Evolutionary conservation across 2,888 invertebrate genomes (phyloP).

Genomic region (Congeria kusceri): DNA sequence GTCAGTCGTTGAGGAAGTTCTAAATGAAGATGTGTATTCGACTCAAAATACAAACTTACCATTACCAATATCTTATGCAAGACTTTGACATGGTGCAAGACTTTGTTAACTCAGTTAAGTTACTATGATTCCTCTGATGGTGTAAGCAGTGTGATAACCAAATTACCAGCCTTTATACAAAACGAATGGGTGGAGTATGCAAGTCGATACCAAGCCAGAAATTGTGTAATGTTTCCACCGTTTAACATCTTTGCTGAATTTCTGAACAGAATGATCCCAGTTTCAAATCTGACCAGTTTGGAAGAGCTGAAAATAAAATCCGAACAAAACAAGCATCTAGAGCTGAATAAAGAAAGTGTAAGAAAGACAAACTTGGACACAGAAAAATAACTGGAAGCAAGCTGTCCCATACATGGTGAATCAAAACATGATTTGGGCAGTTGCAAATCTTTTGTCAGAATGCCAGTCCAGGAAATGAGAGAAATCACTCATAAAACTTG

Average conservation of each 20-base stretch:
- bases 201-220: not conserved
- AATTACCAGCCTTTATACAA: slow-evolving; percentile 4
- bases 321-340: not conserved
- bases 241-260: not conserved
- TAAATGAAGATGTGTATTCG: not conserved
- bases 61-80: too few species aligned
- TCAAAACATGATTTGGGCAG: too few species aligned
- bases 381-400: too few species aligned
- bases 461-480: slow-evolving; percentile 11
- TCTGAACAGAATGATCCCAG: not conserved
- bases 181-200: not conserved
- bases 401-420: too few species aligned
- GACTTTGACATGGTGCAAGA: too few species aligned
- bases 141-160: not conserved
- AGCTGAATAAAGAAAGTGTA: not conserved
- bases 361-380: not conserved
- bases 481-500: not conserved
- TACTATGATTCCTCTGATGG: slow-evolving; percentile 14
- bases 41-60: not conserved
- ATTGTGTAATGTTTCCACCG: slow-evolving; percentile 4
- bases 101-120: not conserved
- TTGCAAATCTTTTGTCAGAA: slow-evolving; percentile 8
- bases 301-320: not conserved
- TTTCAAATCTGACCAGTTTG: not conserved
- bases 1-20: slow-evolving; percentile 11